phyloP scores from a whole-genome alignment of 64 coral and sea anemone genomes.

The Pocillopora verrucosa region DNA sequence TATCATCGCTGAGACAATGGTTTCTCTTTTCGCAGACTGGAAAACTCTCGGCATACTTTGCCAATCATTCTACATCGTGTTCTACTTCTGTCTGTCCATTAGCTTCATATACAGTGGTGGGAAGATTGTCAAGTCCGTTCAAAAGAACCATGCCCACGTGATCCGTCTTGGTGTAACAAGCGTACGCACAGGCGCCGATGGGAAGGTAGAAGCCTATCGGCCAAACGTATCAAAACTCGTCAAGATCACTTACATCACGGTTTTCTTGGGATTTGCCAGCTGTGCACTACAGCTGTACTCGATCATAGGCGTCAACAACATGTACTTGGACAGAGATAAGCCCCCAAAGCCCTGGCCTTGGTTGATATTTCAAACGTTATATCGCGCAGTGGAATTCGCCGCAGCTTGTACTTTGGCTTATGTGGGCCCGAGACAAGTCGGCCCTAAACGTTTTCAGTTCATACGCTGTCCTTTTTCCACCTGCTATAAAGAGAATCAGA shows the following conservation, averaged over 20 bases:
- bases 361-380: conserved; percentile 59
- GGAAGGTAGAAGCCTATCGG: background rate
- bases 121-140: conserved; percentile 61
- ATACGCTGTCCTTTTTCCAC: background rate
- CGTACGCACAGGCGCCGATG: background rate
- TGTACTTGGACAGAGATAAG: conserved; percentile 20
- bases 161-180: background rate
- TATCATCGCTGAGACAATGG: conserved; percentile 45
- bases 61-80: conserved; percentile 68
- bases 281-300: conserved; percentile 75
- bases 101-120: conserved; percentile 75
- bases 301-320: conserved; percentile 65
- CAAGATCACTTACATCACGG: conserved; percentile 75
- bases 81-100: conserved; percentile 52
- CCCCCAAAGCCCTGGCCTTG: conserved; percentile 65
- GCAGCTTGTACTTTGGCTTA: conserved; percentile 75
- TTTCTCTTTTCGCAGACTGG: conserved; percentile 47
- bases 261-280: conserved; percentile 60
- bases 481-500: background rate
- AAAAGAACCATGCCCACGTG: conserved; percentile 17
- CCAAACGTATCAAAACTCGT: conserved; percentile 79
- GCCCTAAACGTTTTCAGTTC: background rate
- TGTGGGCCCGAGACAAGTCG: conserved; percentile 61
- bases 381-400: conserved; percentile 61
- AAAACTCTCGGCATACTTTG: conserved; percentile 46